Evolutionary conservation across 2,113 vertebrate species (phyloP), one percentile per base, ranked within the genome.

Genomic region (Epinephelus fuscoguttatus): DNA sequence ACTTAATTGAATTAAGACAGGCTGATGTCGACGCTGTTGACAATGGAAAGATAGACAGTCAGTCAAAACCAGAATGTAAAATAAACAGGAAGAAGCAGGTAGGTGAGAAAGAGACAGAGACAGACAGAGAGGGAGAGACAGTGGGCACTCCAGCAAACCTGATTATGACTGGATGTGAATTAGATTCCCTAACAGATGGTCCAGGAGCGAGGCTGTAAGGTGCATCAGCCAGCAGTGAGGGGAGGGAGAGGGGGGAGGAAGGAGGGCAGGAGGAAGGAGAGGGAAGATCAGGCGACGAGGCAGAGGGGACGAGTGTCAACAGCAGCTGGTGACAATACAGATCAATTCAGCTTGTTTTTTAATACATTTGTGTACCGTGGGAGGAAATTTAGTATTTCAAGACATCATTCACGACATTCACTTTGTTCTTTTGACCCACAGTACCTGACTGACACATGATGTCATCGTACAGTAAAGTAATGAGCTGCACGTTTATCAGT

Each of bases 131-230:
- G 82, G 57, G 57, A 84, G 85, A 85, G 72, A 91, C 87, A 72
- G 82, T 88, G 97, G 98, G 96, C 97, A 96, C 97, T 98, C 97
- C 95, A 95, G 96, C 97, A 98, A 98, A 99, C 97, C 97, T 96
- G 98, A 98, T 99, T 98, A 98, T 93, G 91, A 93, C 93, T 94
- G 96, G 96, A 97, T 97, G 96, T 96, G 98, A 98, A 99, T 99
- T 97, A 98, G 98, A 97, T 99, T 97, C 97, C 96, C 96, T 96
- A 98, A 97, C 98, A 99, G 98, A 99, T 99, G 98, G 98, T 95
- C 95, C 94, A 83, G 91, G 85, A 89, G 96, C 96, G 95, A 97
- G 96, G 97, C 97, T 97, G 92, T 97, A 98, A 98, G 97, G 96
- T 97, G 96, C 97, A 97, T 96, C 96, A 91, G 96, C 95, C 94